These are phyloP conservation scores for Penaeus monodon DNA, from an alignment of 2,888 invertebrate genomes.

Conservation along the genomic window DNA sequence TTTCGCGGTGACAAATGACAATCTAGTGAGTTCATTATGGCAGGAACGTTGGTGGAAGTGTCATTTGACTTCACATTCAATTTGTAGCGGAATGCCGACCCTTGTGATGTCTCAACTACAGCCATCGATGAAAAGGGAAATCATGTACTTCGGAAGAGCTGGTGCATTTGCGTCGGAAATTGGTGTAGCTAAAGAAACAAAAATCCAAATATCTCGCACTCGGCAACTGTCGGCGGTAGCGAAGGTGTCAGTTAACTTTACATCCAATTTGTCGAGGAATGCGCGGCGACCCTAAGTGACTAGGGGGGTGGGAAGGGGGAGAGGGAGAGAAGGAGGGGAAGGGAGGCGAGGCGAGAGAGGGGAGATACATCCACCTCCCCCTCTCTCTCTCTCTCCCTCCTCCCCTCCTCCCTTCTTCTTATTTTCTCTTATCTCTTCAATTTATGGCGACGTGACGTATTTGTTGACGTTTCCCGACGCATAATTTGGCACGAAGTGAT, in stretches of 20 bases:
- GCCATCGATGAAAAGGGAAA: slow-evolving; percentile 13
- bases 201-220: slow-evolving; percentile 5
- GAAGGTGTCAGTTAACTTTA: slow-evolving; percentile 52
- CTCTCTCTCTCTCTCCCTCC: background rate
- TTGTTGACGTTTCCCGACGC: slow-evolving; percentile 53
- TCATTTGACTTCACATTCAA: slow-evolving; percentile 59
- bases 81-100: slow-evolving; percentile 55
- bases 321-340: background rate
- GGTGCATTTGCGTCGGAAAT: slow-evolving; percentile 45
- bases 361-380: background rate
- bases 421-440: slow-evolving; percentile 21
- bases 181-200: slow-evolving; percentile 29
- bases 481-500: slow-evolving; percentile 46
- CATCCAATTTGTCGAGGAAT: slow-evolving; percentile 55
- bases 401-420: background rate
- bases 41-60: slow-evolving; percentile 50
- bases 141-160: background rate
- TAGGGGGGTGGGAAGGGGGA: no score
- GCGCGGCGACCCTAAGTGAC: slow-evolving; percentile 4
- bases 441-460: slow-evolving; percentile 49
- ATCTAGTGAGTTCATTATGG: slow-evolving; percentile 62
- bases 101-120: slow-evolving; percentile 53
- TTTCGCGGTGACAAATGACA: slow-evolving; percentile 65
- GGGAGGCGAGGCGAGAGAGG: background rate
- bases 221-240: background rate